Evolutionary conservation across 2,888 invertebrate genomes (phyloP).

Genomic region (Plebejus anna): DNA sequence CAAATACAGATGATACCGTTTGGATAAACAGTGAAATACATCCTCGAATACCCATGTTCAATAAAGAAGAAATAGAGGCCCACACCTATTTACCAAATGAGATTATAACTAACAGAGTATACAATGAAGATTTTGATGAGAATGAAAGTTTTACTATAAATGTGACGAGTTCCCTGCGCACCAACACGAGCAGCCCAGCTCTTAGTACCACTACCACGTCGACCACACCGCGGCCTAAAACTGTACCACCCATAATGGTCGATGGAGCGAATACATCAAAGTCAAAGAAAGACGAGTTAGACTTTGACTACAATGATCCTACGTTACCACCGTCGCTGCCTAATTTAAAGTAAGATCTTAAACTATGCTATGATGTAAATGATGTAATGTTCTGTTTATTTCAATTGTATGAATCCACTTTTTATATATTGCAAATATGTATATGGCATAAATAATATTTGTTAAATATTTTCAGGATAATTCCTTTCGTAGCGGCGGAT

Average conservation of each 20-base stretch:
- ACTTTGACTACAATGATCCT: constrained; percentile 85
- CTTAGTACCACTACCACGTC: constrained; percentile 41
- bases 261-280: constrained; percentile 72
- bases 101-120: constrained; percentile 63
- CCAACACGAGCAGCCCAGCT: constrained; percentile 61
- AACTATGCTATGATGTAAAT: not conserved
- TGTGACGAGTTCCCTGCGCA: constrained; percentile 74
- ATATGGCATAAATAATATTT: not conserved
- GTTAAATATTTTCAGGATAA: constrained; percentile 81
- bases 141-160: constrained; percentile 78
- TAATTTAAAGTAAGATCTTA: constrained; percentile 82
- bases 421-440: not conserved
- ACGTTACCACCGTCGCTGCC: constrained; percentile 91
- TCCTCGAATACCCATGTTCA: constrained; percentile 54
- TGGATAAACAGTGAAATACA: constrained; percentile 49
- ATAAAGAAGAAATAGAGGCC: constrained; percentile 50
- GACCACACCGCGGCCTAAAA: constrained; percentile 49
- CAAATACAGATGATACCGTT: constrained; percentile 49
- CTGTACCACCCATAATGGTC: constrained; percentile 55
- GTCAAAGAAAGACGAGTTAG: constrained; percentile 81
- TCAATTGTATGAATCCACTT: too few species aligned
- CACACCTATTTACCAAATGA: constrained; percentile 62
- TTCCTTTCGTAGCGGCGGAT: constrained; percentile 92
- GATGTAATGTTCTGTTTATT: too few species aligned
- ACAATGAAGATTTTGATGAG: constrained; percentile 62